phyloP scores from a whole-genome alignment of 2,113 vertebrate genomes.

The Rhinolophus ferrumequinum region DNA sequence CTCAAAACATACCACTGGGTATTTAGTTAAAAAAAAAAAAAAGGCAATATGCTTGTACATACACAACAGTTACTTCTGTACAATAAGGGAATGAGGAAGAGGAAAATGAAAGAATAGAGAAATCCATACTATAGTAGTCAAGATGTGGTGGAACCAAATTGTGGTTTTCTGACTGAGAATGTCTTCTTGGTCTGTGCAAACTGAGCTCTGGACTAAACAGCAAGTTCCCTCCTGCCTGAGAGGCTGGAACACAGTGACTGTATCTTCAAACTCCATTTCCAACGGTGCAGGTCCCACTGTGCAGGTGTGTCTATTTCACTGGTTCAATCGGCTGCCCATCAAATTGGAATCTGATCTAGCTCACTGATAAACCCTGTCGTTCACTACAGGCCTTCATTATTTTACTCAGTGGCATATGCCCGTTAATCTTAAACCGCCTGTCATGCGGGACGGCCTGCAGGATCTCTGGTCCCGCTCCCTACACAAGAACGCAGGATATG shows the following conservation, averaged over 20 bases:
- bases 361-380: background rate
- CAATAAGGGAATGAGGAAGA: constrained; percentile 86
- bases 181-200: constrained; percentile 82
- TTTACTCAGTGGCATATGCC: background rate
- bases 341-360: background rate
- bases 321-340: background rate
- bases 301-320: background rate
- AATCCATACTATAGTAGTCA: constrained; percentile 90
- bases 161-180: constrained; percentile 86
- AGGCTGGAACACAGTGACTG: constrained; percentile 92
- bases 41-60: constrained; percentile 81
- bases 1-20: constrained; percentile 84
- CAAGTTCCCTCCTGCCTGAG: constrained; percentile 89
- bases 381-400: background rate
- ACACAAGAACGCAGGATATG: too few relatives aligned
- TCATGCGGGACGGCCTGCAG: too few relatives aligned
- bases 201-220: constrained; percentile 83
- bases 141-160: constrained; percentile 84
- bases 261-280: constrained; percentile 95
- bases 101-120: constrained; percentile 82
- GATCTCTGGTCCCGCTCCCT: too few relatives aligned
- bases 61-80: constrained; percentile 88
- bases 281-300: constrained; percentile 85
- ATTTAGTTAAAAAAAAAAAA: constrained; percentile 81
- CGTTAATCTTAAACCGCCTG: background rate